Conservation (phyloP, 37 sponge, comb jelly and placozoan species). For the Cliona cf. orientalis region DNA sequence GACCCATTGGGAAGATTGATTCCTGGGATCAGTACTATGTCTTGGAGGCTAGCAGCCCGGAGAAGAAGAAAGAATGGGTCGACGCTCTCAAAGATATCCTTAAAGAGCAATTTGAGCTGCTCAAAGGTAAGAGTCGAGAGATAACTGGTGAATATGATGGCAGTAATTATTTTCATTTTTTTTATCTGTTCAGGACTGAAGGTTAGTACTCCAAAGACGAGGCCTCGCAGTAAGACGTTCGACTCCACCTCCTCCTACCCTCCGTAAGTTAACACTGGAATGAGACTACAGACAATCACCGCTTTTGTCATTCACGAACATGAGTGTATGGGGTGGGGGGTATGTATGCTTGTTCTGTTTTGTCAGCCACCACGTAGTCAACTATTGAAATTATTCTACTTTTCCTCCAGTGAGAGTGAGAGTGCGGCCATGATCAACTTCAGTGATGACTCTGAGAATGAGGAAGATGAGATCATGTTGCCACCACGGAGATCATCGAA, state of each 20-base stretch:
- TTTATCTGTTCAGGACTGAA: background rate
- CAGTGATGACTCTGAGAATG: slow-evolving; percentile 67
- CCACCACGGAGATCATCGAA: background rate
- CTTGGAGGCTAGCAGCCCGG: slow-evolving; percentile 48
- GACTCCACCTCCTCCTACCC: background rate
- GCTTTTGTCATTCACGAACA: too few species aligned
- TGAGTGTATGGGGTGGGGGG: too few species aligned
- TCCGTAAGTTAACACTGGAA: background rate
- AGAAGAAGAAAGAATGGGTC: slow-evolving; percentile 63
- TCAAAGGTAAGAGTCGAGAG: slow-evolving; percentile 41
- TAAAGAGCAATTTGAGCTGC: slow-evolving; percentile 69
- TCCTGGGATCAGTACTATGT: slow-evolving; percentile 68
- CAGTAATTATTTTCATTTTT: too few species aligned
- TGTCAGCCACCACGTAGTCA: too few species aligned
- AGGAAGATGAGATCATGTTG: background rate
- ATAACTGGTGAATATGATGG: background rate
- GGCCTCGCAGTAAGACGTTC: background rate
- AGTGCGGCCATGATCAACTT: slow-evolving; percentile 53
- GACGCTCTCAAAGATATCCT: slow-evolving; percentile 61
- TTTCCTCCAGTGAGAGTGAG: too few species aligned
- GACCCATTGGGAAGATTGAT: background rate
- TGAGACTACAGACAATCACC: too few species aligned
- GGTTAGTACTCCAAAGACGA: background rate
- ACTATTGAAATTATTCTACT: background rate
- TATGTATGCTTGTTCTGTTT: too few species aligned